These are phyloP conservation scores for Pseudeuparius sepicola DNA, from an alignment of 2,888 invertebrate genomes.

Conservation along the genomic window DNA sequence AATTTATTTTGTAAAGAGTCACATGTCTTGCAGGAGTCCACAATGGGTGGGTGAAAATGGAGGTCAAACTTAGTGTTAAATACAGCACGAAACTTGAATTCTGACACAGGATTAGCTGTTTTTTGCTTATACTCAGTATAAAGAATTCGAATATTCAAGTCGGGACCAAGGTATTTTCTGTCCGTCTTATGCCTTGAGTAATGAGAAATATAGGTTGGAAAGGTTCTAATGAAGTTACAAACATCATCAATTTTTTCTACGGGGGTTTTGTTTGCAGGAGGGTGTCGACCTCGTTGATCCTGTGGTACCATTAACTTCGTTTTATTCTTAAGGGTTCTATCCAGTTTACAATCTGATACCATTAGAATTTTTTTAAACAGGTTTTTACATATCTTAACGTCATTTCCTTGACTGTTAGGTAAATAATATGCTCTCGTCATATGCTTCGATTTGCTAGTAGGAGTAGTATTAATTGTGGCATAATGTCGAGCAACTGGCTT, in stretches of 20 bases:
- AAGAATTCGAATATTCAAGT: constrained; percentile 4
- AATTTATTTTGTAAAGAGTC: constrained; percentile 3
- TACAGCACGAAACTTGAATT: constrained; percentile 4
- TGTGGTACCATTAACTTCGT: constrained; percentile 1
- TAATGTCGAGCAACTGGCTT: neutral
- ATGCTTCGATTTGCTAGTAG: constrained; percentile 2
- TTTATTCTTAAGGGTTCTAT: constrained; percentile 1
- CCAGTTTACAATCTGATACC: constrained; percentile 1
- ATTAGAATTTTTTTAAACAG: constrained; percentile 3
- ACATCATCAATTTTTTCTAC: constrained; percentile 3
- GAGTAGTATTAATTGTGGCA: constrained; percentile 1
- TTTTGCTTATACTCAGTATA: neutral
- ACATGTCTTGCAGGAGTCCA: constrained; percentile 7
- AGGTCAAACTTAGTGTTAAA: constrained; percentile 3
- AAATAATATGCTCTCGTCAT: constrained; percentile 1
- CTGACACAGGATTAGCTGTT: constrained; percentile 5
- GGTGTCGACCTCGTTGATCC: neutral
- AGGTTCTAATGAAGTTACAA: constrained; percentile 4
- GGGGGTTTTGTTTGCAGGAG: constrained; percentile 8
- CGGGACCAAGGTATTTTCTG: constrained; percentile 2
- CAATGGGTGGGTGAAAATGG: constrained; percentile 8
- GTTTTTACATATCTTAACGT: constrained; percentile 2
- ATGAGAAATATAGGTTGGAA: constrained; percentile 5
- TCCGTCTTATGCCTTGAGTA: constrained; percentile 6
- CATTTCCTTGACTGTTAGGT: constrained; percentile 3